Evolutionary conservation across 2,888 invertebrate species (phyloP).

Genomic region (Tyria jacobaeae): DNA sequence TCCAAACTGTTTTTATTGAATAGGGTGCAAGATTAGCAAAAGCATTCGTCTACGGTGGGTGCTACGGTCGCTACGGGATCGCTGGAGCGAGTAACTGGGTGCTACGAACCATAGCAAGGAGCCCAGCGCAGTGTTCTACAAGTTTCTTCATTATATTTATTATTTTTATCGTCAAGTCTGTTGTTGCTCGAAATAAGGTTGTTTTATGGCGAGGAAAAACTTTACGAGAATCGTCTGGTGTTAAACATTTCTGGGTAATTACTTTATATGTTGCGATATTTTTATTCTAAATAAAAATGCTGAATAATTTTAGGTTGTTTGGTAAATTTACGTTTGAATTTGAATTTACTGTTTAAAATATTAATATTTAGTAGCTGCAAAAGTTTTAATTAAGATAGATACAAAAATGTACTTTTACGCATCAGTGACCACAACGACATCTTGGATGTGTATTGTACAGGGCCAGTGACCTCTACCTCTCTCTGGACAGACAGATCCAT

Average conservation of each 20-base stretch:
- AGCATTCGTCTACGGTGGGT: conserved; percentile 39
- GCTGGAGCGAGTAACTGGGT: conserved; percentile 48
- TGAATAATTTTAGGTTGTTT: background rate
- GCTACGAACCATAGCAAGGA: conserved; percentile 45
- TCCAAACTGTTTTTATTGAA: too few species aligned
- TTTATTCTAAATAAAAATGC: background rate
- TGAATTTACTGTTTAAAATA: too few species aligned
- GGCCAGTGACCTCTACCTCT: too few species aligned
- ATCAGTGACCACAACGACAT: too few species aligned
- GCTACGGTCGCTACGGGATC: conserved; percentile 44
- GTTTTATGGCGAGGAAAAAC: conserved; percentile 17
- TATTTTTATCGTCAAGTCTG: conserved; percentile 40
- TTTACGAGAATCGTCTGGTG: conserved; percentile 25
- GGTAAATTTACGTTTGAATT: background rate
- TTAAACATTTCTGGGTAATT: conserved; percentile 40
- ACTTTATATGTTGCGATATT: conserved; percentile 17
- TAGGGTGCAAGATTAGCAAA: conserved; percentile 21
- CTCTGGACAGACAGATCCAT: too few species aligned
- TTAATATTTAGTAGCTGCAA: background rate
- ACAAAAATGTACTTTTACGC: too few species aligned
- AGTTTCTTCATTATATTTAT: conserved; percentile 37
- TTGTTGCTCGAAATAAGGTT: conserved; percentile 44
- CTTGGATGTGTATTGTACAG: too few species aligned
- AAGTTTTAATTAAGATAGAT: too few species aligned
- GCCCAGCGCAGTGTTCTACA: conserved; percentile 23